These are phyloP conservation scores for Molothrus aeneus DNA, from an alignment of 2,797 vertebrate species.

Conservation along the genomic window DNA sequence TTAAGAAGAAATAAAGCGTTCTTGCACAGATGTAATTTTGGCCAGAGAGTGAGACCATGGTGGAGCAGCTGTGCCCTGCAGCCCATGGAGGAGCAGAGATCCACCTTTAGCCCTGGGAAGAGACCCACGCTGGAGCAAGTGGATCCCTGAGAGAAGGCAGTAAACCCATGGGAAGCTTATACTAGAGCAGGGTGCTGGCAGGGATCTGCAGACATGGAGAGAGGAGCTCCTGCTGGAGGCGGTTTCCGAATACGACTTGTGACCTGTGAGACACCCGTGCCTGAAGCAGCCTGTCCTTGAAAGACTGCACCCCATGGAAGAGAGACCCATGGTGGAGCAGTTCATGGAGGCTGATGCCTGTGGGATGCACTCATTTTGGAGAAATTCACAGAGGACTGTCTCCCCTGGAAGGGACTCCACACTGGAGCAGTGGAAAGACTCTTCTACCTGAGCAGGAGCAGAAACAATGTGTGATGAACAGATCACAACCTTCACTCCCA, in stretches of 20 bases:
- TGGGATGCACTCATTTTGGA: neutral
- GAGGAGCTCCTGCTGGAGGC: neutral
- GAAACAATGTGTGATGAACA: rapidly evolving
- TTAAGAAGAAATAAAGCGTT: neutral
- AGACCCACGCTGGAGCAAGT: neutral
- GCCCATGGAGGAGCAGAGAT: neutral
- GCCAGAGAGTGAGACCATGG: neutral
- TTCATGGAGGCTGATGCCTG: neutral
- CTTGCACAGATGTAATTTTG: neutral
- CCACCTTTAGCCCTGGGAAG: neutral
- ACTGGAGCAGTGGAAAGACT: neutral
- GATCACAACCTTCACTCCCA: neutral
- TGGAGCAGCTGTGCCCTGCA: neutral
- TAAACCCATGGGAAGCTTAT: neutral
- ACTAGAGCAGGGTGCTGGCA: neutral
- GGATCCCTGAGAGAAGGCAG: neutral
- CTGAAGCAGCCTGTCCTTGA: neutral
- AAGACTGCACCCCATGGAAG: neutral
- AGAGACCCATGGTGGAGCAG: too few relatives aligned
- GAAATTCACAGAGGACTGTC: neutral
- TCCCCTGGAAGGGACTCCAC: rapidly evolving
- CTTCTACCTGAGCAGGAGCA: neutral
- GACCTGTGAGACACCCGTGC: neutral
- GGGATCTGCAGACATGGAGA: neutral
- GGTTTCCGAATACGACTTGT: neutral